Evolutionary conservation across 2,797 vertebrate genomes (phyloP), one percentile per base, ranked within the genome.

Genomic region (Brachyalestes nurse): DNA sequence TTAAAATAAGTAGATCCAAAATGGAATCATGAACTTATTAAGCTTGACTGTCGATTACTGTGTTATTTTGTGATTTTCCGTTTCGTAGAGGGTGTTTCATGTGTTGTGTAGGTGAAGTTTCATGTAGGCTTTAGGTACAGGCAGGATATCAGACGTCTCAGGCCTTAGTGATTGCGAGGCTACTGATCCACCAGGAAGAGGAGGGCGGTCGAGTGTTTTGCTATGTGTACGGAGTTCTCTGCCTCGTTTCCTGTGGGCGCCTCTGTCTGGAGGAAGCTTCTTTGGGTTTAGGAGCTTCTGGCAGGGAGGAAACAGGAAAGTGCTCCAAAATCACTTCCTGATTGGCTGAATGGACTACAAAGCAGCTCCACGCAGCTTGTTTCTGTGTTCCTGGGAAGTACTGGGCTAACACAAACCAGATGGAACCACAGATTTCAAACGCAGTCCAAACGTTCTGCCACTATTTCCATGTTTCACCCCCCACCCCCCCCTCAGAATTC

Each of bases 271-370:
- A 84, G 82, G 88, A 93, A 92, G 83, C 91, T 94, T 91, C 88
- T n/a, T 89, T 82, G 89, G 88, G 84, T 89, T n/a, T 21, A 84
- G 85, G 84, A 82, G 0, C 60, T 77, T 82, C 88, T 89, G 87
- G 92, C 92, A 89, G 91, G 89, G 71, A 88, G 95, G 94, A 96
- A 96, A 94, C 94, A 90, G 95, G 95, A 97, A 96, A 92, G 93
- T 84, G 86, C 93, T 92, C 91, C 88, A n/a, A 84, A 88, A 92
- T 87, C 91, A 88, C 92, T 92, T 94, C 93, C 88, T 92, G 92
- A 93, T 93, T 94, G 92, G 92, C 91, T 93, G 90, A 90, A 91
- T 87, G 90, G 88, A 91, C 93, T 93, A 93, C 89, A 93, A 93
- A 91, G 92, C 90, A 87, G 84, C 69, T 17, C 25, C 10, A 34